Conservation (phyloP, 2,113 vertebrate genomes). For the Brachyhypopomus gauderio region DNA sequence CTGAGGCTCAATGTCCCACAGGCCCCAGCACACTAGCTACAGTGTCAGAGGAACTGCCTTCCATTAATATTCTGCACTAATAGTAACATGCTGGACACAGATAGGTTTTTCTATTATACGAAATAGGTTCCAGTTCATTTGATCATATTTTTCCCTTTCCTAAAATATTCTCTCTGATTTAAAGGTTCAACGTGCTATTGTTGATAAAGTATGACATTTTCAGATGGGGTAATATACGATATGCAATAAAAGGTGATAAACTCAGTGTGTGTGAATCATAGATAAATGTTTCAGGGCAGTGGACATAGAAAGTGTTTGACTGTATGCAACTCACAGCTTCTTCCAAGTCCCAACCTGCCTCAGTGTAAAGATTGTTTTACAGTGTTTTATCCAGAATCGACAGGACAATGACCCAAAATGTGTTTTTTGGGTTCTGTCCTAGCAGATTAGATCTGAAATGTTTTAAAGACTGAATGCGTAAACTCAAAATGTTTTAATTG, state of each 20-base stretch:
- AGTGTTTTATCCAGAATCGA: not conserved
- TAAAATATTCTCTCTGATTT: not conserved
- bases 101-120: not conserved
- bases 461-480: not conserved
- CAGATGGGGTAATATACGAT: not conserved
- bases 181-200: not conserved
- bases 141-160: not conserved
- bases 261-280: no score
- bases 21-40: not conserved
- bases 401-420: not conserved
- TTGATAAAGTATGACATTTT: not conserved
- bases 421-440: not conserved
- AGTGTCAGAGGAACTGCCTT: slow-evolving; percentile 8
- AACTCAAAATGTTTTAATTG: not conserved
- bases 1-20: slow-evolving; percentile 37
- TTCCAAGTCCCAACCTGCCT: not conserved
- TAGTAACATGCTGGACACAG: not conserved
- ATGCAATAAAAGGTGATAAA: no score
- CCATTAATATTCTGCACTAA: slow-evolving; percentile 12
- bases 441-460: not conserved
- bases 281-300: no score
- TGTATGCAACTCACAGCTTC: no score
- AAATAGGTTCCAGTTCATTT: no score
- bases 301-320: no score
- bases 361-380: not conserved